Conservation (phyloP, 2,888 invertebrate species). For the Cacoxenus indagator region DNA sequence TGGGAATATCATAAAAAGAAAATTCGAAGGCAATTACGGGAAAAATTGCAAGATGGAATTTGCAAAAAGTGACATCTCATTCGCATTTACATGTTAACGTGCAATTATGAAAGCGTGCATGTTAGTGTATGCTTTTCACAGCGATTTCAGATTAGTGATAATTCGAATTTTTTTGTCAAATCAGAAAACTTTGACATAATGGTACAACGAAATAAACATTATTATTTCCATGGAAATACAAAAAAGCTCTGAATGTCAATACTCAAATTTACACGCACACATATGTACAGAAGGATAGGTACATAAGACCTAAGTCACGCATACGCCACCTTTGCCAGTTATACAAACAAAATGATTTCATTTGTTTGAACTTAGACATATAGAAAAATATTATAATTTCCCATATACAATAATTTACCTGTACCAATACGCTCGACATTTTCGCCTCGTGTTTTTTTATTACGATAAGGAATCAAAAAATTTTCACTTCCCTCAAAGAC, state of each 20-base stretch:
- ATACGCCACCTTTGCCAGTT: conserved; percentile 22
- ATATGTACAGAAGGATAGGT: conserved; percentile 20
- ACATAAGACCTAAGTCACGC: conserved; percentile 31
- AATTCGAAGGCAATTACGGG: too few relatives aligned
- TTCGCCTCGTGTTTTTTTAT: too few relatives aligned
- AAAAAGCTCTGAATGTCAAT: conserved; percentile 34
- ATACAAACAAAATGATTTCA: too few relatives aligned
- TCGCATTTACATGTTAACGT: conserved; percentile 36
- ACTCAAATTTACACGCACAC: conserved; percentile 46
- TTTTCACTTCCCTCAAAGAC: too few relatives aligned
- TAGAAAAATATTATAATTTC: too few relatives aligned
- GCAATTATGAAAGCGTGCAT: conserved; percentile 22
- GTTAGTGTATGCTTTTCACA: conserved; percentile 50
- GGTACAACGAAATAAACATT: conserved; percentile 29
- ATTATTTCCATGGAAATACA: conserved; percentile 58
- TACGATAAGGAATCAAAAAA: too few relatives aligned
- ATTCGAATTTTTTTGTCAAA: conserved; percentile 61
- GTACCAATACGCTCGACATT: conserved; percentile 52
- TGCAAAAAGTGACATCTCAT: too few relatives aligned
- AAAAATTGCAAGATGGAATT: conserved; percentile 29
- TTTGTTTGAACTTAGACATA: too few relatives aligned
- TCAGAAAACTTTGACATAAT: conserved; percentile 39
- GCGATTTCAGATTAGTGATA: conserved; percentile 60
- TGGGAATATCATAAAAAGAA: too few relatives aligned
- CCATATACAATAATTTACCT: too few relatives aligned